Percentiles rank a stretch among this genome's conserved stretches.
Evolutionary conservation across 64 coral and sea anemone species (phyloP).

Genomic region (Dendronephthya gigantea): DNA sequence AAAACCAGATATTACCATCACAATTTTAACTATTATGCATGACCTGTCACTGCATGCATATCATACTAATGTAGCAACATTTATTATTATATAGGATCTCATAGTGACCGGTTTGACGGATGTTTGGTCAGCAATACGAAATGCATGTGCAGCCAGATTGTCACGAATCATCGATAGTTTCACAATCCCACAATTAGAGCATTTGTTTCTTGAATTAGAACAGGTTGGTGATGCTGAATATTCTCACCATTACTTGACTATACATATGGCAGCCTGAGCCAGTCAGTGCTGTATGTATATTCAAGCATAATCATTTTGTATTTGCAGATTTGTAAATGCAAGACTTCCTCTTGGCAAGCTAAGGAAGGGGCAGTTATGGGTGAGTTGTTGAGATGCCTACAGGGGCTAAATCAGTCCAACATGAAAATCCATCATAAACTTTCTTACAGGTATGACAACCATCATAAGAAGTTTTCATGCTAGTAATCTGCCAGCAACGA

Average conservation of each 20-base stretch:
- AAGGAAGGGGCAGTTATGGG: constrained; percentile 96
- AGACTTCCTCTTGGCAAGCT: constrained; percentile 86
- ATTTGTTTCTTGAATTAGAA: constrained; percentile 57
- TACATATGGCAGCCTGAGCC: too few species aligned
- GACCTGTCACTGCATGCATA: too few species aligned
- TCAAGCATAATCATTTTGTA: too few species aligned
- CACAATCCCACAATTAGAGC: constrained; percentile 52
- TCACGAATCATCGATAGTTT: constrained; percentile 63
- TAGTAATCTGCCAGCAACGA: constrained; percentile 40
- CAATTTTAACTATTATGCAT: background rate
- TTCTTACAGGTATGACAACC: constrained; percentile 59
- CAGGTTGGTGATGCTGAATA: constrained; percentile 27
- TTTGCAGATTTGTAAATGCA: constrained; percentile 69
- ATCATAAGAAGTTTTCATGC: constrained; percentile 74
- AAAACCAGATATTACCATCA: background rate
- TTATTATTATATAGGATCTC: constrained; percentile 45
- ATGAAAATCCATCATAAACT: too few species aligned
- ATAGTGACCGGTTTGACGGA: constrained; percentile 83
- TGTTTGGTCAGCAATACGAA: constrained; percentile 97
- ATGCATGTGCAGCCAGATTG: constrained; percentile 67
- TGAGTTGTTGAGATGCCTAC: constrained; percentile 21
- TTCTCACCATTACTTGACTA: background rate
- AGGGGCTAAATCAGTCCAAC: too few species aligned
- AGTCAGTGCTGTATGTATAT: too few species aligned
- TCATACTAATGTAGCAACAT: background rate